phyloP scores from a whole-genome alignment of 2,797 vertebrate species.

The Cossypha dichroa region DNA sequence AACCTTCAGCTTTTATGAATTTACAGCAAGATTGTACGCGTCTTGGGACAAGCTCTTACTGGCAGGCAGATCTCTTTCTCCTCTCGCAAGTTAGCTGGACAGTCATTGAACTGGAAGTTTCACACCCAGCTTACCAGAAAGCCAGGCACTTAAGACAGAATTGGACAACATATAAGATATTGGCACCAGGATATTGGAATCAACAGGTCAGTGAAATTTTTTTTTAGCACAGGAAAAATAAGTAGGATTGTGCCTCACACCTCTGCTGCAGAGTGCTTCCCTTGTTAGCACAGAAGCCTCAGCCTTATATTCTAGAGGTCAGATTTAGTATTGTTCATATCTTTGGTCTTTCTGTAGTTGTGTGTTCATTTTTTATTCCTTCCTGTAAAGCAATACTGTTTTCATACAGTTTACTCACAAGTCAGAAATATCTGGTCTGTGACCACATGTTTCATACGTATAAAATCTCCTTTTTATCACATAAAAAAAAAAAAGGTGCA shows the following conservation, averaged over 20 bases:
- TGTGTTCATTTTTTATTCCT: neutral
- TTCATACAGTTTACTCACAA: neutral
- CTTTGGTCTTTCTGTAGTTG: neutral
- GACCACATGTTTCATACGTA: neutral
- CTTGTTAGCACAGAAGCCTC: neutral
- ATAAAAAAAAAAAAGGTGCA: neutral
- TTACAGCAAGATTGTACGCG: neutral
- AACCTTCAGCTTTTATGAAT: neutral
- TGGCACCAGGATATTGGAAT: neutral
- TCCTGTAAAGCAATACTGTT: neutral
- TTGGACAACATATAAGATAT: neutral
- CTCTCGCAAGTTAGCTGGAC: neutral
- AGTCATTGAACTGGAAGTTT: neutral
- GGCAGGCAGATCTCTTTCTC: neutral
- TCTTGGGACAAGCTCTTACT: neutral
- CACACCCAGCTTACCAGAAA: neutral
- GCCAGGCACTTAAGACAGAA: neutral
- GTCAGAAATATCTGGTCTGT: neutral
- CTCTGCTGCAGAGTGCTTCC: neutral
- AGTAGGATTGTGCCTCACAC: neutral
- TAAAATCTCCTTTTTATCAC: neutral
- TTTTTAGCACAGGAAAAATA: neutral
- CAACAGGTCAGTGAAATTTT: neutral
- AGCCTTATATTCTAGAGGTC: neutral
- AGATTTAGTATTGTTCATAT: neutral